Evolutionary conservation across 2,797 vertebrate species (phyloP), one percentile per base, ranked within the genome.

Genomic region (Melanotaenia pygmaea): DNA sequence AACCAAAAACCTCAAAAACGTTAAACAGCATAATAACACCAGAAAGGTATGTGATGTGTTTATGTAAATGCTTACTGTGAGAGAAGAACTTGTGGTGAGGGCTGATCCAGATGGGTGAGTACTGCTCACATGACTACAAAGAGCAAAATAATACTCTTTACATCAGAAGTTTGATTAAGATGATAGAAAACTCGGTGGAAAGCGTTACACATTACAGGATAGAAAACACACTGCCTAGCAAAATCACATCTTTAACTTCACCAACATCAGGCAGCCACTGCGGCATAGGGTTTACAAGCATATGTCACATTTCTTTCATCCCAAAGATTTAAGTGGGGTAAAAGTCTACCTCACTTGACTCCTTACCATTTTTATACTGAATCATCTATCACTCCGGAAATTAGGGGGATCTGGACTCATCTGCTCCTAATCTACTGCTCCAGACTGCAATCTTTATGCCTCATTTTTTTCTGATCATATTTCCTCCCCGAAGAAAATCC

Each of bases 81-180:
- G 93, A 51, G 96, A 90, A 3, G 95, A 89, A 75, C 89, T 93
- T 53, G 95, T 91, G 22, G 95, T 80, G 2, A 94, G 94, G 5
- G 91, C 88, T 2, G 95, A 95, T 66, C 90, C 93, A 84, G 96
- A 90, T 22, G 96, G 92, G 61, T 96, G 95, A 82, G 85, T 75
- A 79, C 90, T 96, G 92, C 88, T 97, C 84, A 96, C 94, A 43
- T 97, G 97, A 91, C 88, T 94, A 59, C 86, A 93, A 87, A 95
- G 89, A 59, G 76, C 84, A 70, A 67, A 75, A 83, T 38, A 3
- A 57, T 54, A 63, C 4, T 50, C 3, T 18, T 77, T 43, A 9
- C 11, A 12, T 8, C 4, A n/a, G 11, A 69, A 43, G 12, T 22
- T 35, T 2, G 2, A 9, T 3, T 2, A 61, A 2, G 3, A 53